Evolutionary conservation across 2,113 vertebrate species (phyloP).

Genomic region (Saccopteryx bilineata): DNA sequence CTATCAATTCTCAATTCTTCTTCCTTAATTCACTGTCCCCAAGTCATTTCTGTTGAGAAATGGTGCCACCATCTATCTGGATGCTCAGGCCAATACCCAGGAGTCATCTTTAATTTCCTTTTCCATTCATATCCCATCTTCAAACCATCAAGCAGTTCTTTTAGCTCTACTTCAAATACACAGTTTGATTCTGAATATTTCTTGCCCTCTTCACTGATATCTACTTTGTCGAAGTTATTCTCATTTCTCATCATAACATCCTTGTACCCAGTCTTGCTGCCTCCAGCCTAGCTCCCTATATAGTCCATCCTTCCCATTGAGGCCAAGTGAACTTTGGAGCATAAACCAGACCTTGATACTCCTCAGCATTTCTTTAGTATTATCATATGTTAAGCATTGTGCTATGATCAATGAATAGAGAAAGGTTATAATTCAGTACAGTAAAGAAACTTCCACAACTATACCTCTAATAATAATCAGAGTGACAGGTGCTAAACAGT

Average conservation of each 20-base stretch:
- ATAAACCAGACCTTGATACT: background rate
- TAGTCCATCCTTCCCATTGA: background rate
- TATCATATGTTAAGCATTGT: background rate
- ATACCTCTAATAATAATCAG: background rate
- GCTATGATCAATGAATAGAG: background rate
- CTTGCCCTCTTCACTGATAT: background rate
- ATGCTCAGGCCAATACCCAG: slow-evolving; percentile 1
- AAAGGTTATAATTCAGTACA: background rate
- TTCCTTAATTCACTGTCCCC: background rate
- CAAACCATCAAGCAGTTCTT: background rate
- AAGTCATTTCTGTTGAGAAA: slow-evolving; percentile 1
- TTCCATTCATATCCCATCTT: background rate
- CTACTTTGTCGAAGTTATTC: background rate
- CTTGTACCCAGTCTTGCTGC: background rate
- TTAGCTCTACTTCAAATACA: background rate
- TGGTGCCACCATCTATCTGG: background rate
- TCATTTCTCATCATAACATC: background rate
- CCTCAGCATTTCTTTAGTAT: background rate
- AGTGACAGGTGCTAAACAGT: background rate
- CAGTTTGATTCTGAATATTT: background rate
- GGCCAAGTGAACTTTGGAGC: background rate
- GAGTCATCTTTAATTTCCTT: background rate
- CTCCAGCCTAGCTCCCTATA: background rate
- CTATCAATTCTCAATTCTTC: background rate
- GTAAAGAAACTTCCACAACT: background rate